Conservation (phyloP, 2,113 vertebrate genomes). For the Charina bottae region DNA sequence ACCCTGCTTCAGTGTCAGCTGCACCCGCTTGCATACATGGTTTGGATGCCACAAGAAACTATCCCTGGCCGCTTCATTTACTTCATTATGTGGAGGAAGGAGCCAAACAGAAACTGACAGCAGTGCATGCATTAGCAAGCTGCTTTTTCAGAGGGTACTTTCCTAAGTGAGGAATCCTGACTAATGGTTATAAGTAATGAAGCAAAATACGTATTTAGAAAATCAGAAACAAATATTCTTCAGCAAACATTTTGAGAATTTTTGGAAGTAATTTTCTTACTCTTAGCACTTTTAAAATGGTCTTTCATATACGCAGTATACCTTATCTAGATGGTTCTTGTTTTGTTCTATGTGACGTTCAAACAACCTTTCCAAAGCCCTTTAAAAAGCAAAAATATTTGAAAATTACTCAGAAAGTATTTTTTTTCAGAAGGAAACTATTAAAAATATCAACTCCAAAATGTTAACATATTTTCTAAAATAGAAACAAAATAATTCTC, state of each 20-base stretch:
- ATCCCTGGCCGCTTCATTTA: background rate
- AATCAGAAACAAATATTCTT: background rate
- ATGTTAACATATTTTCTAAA: background rate
- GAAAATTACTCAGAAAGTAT: background rate
- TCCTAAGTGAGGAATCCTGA: background rate
- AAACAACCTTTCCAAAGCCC: slow-evolving; percentile 77
- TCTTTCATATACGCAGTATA: slow-evolving; percentile 59
- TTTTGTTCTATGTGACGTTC: slow-evolving; percentile 76
- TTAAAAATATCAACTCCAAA: background rate
- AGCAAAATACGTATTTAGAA: background rate
- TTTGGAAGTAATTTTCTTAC: background rate
- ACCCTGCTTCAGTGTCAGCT: background rate
- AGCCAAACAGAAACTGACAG: background rate
- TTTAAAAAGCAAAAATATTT: slow-evolving; percentile 51
- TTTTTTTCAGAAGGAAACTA: background rate
- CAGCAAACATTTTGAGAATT: background rate
- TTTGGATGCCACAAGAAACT: background rate
- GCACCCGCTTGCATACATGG: background rate
- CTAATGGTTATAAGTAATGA: background rate
- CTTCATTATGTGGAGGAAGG: background rate
- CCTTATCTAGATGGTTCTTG: slow-evolving; percentile 77
- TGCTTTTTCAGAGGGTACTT: background rate
- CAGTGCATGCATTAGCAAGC: background rate
- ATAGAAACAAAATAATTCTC: background rate
- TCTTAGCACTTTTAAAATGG: background rate